A percentile compares a stretch with the other conserved stretches of the same genome.
Evolutionary conservation across 2,113 vertebrate species (phyloP).

Genomic region (Balaenoptera acutorostrata): DNA sequence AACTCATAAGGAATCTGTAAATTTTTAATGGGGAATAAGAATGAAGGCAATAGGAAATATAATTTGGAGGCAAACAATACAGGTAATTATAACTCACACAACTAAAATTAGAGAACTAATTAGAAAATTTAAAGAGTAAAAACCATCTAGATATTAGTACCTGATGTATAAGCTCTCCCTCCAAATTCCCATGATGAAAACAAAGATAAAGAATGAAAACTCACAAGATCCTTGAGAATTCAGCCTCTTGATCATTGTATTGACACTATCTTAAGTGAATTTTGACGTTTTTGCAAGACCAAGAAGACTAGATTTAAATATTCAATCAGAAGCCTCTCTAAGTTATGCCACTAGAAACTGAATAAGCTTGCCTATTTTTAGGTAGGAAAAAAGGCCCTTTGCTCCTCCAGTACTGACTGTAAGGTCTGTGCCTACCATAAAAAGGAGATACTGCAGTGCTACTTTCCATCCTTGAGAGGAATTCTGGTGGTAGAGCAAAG

Average conservation of each 20-base stretch:
- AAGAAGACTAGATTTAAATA: not conserved
- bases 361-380: not conserved
- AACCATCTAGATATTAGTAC: not conserved
- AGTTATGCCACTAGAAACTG: not conserved
- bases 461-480: not conserved
- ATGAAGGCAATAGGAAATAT: not conserved
- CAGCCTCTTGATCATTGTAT: not conserved
- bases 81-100: not conserved
- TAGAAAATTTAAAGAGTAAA: not conserved
- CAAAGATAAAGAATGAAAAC: not conserved
- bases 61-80: not conserved
- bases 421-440: not conserved
- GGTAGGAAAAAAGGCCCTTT: not conserved
- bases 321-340: not conserved
- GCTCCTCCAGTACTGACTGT: accelerated
- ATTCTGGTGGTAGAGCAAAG: not conserved
- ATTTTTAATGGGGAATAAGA: not conserved
- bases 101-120: not conserved
- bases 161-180: not conserved
- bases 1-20: not conserved
- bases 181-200: not conserved
- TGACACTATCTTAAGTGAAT: not conserved
- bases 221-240: not conserved
- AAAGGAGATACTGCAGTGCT: not conserved
- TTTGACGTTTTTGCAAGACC: not conserved